phyloP scores from a whole-genome alignment of 37 sponge, comb jelly and placozoan species.

The Theonella swinhoei region DNA sequence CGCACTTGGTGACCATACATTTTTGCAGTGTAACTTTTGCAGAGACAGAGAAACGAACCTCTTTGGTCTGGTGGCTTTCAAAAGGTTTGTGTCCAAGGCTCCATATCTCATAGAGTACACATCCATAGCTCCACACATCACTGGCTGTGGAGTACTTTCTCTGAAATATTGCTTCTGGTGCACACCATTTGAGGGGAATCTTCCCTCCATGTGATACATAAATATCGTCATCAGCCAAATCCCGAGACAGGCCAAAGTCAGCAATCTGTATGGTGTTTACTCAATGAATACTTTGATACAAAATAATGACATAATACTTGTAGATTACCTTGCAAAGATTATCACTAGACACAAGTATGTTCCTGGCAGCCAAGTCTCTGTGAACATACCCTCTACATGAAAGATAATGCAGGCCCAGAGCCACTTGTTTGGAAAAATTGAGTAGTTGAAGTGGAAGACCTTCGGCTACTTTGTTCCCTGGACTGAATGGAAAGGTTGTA shows the following conservation, averaged over 20 bases:
- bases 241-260: neutral
- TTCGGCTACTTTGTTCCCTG: neutral
- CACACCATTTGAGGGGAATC: neutral
- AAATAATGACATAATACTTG: neutral
- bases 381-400: conserved; percentile 22
- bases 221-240: neutral
- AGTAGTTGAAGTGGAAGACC: neutral
- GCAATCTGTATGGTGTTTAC: neutral
- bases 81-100: neutral
- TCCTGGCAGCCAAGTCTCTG: conserved; percentile 54
- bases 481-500: too few relatives aligned
- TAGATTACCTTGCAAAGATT: neutral
- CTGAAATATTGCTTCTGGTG: neutral
- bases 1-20: too few relatives aligned
- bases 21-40: too few relatives aligned
- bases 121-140: neutral
- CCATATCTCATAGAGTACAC: neutral
- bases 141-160: neutral
- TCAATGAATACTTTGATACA: neutral
- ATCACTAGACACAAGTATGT: conserved; percentile 11
- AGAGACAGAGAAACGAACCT: neutral
- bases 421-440: conserved; percentile 19
- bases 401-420: conserved; percentile 28
- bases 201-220: neutral
- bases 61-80: neutral